Conservation (phyloP, 1,140 invertebrate species). For the Sinella curviseta region DNA sequence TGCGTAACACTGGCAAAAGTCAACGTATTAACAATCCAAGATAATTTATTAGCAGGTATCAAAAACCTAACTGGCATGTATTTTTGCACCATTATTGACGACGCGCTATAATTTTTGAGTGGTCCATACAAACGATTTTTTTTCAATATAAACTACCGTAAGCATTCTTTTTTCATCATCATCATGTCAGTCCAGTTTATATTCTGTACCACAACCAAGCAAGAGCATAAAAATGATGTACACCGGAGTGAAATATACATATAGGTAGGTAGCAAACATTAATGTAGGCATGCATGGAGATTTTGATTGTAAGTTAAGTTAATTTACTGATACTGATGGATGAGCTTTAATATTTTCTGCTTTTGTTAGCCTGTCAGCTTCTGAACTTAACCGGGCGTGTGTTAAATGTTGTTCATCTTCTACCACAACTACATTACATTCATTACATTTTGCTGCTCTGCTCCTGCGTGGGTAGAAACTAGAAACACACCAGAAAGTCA, state of each 20-base stretch:
- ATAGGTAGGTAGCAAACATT: background rate
- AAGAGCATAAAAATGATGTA: too few species aligned
- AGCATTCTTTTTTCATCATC: too few species aligned
- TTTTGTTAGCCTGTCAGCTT: background rate
- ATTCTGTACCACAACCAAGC: too few species aligned
- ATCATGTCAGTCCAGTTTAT: too few species aligned
- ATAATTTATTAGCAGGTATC: too few species aligned
- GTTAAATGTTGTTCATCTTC: background rate
- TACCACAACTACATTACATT: background rate
- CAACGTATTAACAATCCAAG: too few species aligned
- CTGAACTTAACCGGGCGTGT: conserved; percentile 7
- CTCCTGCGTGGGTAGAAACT: background rate
- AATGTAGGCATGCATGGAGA: background rate
- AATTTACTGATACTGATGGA: background rate
- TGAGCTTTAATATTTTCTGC: conserved; percentile 16
- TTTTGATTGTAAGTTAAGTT: background rate
- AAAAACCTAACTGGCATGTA: too few species aligned
- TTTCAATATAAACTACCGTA: too few species aligned
- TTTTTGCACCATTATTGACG: too few species aligned
- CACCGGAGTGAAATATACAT: background rate
- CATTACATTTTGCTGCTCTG: background rate
- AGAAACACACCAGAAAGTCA: background rate
- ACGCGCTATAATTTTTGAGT: too few species aligned
- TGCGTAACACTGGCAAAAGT: too few species aligned
- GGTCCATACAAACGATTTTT: too few species aligned